Evolutionary conservation across 2,888 invertebrate species (phyloP), one percentile per base, ranked within the genome.

Genomic region (Agapetus fuscipes): DNA sequence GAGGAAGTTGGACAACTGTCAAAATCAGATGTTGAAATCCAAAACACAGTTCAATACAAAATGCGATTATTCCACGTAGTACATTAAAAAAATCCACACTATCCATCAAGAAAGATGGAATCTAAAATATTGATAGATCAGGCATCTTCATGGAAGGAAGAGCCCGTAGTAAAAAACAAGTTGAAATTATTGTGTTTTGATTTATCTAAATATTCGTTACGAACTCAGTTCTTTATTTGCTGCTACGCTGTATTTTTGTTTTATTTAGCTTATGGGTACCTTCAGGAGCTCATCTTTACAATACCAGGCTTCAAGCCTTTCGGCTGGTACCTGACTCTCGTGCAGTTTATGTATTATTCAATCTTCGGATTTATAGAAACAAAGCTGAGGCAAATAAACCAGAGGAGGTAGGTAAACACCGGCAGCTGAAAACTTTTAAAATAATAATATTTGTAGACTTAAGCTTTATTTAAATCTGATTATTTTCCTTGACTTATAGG

Each of bases 261-360:
- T 56, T 96, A 87, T 61, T 62, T 94, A 42, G 69, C 90, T 1
- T 95, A 95, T 70, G 95, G 94, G 36, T 95, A 90, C 62, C 73
- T 87, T 56, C 78, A 88, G 74, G 96, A 96, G 64, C 64, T 93
- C 30, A 88, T 96, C 56, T 96, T 95, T 60, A 82, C 86, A 1
- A 71, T 85, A n/a, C 81, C 87, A 14, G 91, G 89, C 29, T 88
- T 94, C 52, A 81, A 85, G 54, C 83, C 88, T 0, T 86, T 82
- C 55, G 94, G 94, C 30, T 83, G 94, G 82, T 94, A 88, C 59
- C 71, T 96, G 46, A 96, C 96, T 2, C 66, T 95, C 40, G 71
- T 94, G 11, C 95, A 96, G 64, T 96, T 96, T 68, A 73, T 77
- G 12, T 86, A 82, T 54, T 96, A 95, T 55, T 78, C 82, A 43